Conservation (phyloP, 2,113 vertebrate genomes). For the Nyctibius bracteatus region DNA sequence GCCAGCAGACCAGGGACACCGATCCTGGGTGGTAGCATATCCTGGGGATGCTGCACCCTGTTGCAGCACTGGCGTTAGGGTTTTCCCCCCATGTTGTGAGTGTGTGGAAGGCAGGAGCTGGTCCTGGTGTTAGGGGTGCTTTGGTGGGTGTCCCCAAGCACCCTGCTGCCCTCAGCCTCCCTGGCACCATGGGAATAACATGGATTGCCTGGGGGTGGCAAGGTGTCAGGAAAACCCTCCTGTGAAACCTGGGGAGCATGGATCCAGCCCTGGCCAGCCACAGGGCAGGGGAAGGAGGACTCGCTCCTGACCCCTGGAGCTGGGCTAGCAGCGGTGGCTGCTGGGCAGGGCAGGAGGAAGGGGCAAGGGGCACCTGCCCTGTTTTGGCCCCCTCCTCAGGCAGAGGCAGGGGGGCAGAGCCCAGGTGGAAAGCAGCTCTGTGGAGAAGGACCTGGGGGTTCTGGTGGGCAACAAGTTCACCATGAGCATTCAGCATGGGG, state of each 20-base stretch:
- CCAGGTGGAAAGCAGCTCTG: too few species aligned
- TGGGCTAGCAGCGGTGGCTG: neutral
- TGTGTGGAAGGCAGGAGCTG: neutral
- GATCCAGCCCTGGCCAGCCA: neutral
- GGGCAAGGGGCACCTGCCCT: neutral
- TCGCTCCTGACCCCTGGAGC: rapidly evolving
- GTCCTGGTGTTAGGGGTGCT: neutral
- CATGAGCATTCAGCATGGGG: too few species aligned
- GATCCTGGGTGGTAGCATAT: neutral
- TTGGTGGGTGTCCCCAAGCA: neutral
- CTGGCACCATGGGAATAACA: neutral
- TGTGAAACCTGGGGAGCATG: neutral
- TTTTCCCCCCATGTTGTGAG: too few species aligned
- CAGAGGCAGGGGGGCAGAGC: neutral
- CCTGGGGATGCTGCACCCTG: neutral
- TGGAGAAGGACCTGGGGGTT: too few species aligned
- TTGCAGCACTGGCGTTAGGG: neutral
- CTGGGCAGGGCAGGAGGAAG: neutral
- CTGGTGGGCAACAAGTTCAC: too few species aligned
- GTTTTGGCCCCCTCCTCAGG: neutral
- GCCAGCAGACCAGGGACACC: neutral
- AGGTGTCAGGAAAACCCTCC: neutral
- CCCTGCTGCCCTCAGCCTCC: neutral
- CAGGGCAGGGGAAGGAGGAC: neutral
- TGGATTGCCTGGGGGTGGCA: neutral